Base-by-base conservation (phyloP, 1,140 invertebrate species). In the Chironomus striatipennis region DNA sequence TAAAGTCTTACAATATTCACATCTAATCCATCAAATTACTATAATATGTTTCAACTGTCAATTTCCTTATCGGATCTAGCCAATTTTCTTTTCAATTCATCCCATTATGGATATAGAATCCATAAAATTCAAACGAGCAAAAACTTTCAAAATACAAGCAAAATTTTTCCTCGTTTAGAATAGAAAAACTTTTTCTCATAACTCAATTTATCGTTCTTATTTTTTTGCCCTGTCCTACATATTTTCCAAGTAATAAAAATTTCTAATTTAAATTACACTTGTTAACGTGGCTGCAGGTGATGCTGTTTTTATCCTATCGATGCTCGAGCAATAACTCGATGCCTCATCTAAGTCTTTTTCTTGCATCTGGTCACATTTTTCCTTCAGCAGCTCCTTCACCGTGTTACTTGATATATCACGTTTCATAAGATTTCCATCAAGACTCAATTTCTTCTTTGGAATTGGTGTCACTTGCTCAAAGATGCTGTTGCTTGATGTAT, bases 201-300 rank as follows among this genome's bases (percentile, higher is more conserved):
- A 34, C 24, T 57, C n/a, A 57, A 57, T 57, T 57, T 57, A 57
- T 34, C 1, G 24, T 5, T 34, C 24, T 34, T 34, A 34, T 34
- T 34, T 34, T 34, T 5, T 2, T 34, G n/a, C 5, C 24, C 24
- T 34, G 24, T 5, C 24, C 24, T 34, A 34, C 24, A 34, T 34
- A 34, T 34, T 34, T 34, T 15, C n/a, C 47, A 57, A 47, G 9
- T 12, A 12, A 57, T 57, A 57, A 57, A 57, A 57, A 57, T 12
- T 12, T 57, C n/a, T 10, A 47, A 57, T 70, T 7, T 21, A 76
- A 80, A 83, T 85, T 81, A 88, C 87, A 81, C 87, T 87, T 75
- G 85, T 87, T 24, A 88, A 79, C 15, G 86, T 87, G 43, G 83
- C 82, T 75, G 83, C 84, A 74, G 65, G 65, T 70, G 65, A 70